A percentile compares a stretch with the other conserved stretches of the same genome.
Evolutionary conservation across 2,113 vertebrate genomes (phyloP).

Genomic region (Cochlearius cochlearius): DNA sequence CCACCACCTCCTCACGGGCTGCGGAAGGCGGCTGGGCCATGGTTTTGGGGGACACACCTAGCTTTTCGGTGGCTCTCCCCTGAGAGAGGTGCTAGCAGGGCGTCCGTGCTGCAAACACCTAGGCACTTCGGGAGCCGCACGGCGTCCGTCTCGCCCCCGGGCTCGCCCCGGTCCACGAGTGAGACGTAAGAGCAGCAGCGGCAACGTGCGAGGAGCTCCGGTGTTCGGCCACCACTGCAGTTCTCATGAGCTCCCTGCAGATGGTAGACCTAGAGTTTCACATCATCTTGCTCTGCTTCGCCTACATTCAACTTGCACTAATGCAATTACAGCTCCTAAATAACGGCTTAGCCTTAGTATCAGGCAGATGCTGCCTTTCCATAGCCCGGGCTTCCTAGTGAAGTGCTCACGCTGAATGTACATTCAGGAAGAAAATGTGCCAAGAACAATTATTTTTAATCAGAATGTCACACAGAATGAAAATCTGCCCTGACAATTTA

Average conservation of each 20-base stretch:
- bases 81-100: background rate
- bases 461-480: slow-evolving; percentile 43
- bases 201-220: background rate
- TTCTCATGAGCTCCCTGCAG: background rate
- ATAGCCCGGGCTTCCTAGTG: background rate
- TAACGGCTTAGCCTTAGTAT: background rate
- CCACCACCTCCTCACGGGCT: background rate
- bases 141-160: accelerated
- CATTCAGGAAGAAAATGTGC: background rate
- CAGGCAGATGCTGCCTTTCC: background rate
- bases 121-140: accelerated
- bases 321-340: background rate
- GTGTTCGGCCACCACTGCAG: background rate
- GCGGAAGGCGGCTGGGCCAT: accelerated
- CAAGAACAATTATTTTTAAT: slow-evolving; percentile 60
- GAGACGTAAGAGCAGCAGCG: background rate
- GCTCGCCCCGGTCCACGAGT: too few species aligned
- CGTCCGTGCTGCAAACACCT: background rate
- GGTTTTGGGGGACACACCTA: background rate
- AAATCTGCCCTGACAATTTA: slow-evolving; percentile 52
- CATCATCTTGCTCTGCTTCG: background rate
- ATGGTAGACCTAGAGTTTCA: background rate
- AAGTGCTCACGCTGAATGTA: background rate
- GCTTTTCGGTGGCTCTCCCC: background rate
- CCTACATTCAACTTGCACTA: background rate